Evolutionary conservation across 1,140 invertebrate species (phyloP), one percentile per base, ranked within the genome.

Genomic region (Trypoxylus dichotomus): DNA sequence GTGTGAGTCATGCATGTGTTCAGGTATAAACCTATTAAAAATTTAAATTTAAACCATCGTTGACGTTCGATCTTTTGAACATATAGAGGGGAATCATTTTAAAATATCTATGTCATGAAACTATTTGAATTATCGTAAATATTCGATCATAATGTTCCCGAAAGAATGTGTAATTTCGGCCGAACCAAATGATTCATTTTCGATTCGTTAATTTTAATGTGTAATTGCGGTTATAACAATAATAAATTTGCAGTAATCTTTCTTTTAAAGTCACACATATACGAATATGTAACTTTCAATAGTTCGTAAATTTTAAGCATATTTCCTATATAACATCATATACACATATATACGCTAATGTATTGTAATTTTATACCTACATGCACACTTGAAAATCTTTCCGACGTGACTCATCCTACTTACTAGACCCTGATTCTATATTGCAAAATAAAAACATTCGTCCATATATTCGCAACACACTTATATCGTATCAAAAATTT

Each of bases 321-420:
- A 63, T 63, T 63, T 63, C 60, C 19, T 21, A 25, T 63, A 63
- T 63, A 63, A 27, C 60, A 63, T 63, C 60, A 63, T 63, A 25
- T 58, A 63, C 13, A 63, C 60, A 19, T 32, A 32, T 32, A 32
- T n/a, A 19, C 43, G 43, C n/a, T 47, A 47, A 47, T 47, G 60
- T 63, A 63, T 63, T 27, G 60, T 25, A 63, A 24, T 63, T 63
- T 63, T 21, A 63, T 63, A 63, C 60, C 13, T 63, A 19, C 60
- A 24, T 21, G 13, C 15, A 47, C n/a, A 47, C 11, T 24, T 63
- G 13, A 27, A 63, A 63, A 63, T 63, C 60, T 63, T 63, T 63
- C n/a, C 10, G 21, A 27, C 60, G 21, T 63, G 60, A 63, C 10
- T 63, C 60, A 63, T 27, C 25, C 13, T 47, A 42, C 41, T n/a